A percentile compares a stretch with the other conserved stretches of the same genome.
phyloP scores from a whole-genome alignment of 53 echinoderm and acorn worm species.

The Hippasteria phrygiana region DNA sequence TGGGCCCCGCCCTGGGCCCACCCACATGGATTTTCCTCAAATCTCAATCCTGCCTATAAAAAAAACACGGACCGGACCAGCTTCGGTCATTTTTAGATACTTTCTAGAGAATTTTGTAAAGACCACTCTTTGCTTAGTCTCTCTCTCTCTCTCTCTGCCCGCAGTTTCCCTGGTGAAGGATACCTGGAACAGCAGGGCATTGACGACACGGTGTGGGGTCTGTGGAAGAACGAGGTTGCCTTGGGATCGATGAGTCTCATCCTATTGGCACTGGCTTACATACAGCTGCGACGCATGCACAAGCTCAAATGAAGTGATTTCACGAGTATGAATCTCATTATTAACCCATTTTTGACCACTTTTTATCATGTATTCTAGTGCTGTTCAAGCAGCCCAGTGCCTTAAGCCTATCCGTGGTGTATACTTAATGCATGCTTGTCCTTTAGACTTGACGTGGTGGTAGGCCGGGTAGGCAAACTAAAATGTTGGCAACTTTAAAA shows the following conservation, averaged over 20 bases:
- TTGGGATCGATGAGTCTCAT: conserved; percentile 72
- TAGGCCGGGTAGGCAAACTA: no score
- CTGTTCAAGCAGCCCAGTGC: no score
- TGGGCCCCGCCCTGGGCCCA: no score
- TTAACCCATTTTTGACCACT: no score
- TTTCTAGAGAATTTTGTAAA: not conserved
- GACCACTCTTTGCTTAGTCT: not conserved
- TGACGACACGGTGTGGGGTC: conserved; percentile 84
- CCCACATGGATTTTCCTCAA: no score
- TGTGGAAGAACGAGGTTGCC: conserved; percentile 91
- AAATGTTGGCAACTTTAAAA: no score
- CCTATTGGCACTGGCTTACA: conserved; percentile 70
- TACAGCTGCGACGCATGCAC: conserved; percentile 85
- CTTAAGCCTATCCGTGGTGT: no score
- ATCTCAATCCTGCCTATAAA: no score
- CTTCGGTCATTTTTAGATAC: not conserved
- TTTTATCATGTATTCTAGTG: no score
- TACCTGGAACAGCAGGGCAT: conserved; percentile 87
- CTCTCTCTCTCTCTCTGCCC: not conserved
- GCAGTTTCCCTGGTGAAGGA: conserved; percentile 61
- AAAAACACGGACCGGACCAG: not conserved
- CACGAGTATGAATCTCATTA: no score
- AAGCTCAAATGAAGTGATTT: conserved; percentile 74
- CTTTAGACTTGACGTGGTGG: no score
- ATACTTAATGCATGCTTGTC: no score